Conservation (phyloP, 2,113 vertebrate species). For the Oreochromis niloticus region DNA sequence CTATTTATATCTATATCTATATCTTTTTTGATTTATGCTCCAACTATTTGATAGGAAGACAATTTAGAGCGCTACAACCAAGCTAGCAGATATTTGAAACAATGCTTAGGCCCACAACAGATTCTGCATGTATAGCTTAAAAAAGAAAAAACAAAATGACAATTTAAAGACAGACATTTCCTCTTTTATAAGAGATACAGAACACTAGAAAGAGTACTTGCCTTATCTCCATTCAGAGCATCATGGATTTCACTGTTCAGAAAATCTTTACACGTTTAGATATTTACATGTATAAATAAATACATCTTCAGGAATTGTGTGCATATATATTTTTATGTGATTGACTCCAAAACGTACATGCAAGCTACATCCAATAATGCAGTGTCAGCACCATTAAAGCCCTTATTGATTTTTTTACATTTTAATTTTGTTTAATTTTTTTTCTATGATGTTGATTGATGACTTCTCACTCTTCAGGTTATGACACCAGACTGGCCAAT, state of each 20-base stretch:
- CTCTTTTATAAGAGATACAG: slow-evolving; percentile 47
- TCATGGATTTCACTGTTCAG: background rate
- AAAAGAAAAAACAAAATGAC: slow-evolving; percentile 53
- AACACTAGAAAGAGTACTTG: background rate
- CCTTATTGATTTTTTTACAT: slow-evolving; percentile 28
- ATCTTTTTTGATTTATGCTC: background rate
- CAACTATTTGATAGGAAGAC: background rate
- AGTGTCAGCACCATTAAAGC: slow-evolving; percentile 56
- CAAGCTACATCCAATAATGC: slow-evolving; percentile 47
- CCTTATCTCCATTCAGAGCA: slow-evolving; percentile 20
- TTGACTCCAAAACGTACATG: slow-evolving; percentile 71
- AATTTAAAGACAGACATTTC: slow-evolving; percentile 34
- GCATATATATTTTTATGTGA: slow-evolving; percentile 70
- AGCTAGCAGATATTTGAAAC: background rate
- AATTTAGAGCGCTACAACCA: background rate
- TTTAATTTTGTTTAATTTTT: background rate
- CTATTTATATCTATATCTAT: background rate
- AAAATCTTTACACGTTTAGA: slow-evolving; percentile 45
- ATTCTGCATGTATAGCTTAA: background rate
- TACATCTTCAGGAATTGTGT: slow-evolving; percentile 74
- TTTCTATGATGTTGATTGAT: background rate
- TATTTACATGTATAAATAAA: slow-evolving; percentile 74
- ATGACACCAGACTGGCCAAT: slow-evolving; percentile 55
- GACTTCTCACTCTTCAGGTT: background rate
- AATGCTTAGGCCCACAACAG: background rate